phyloP scores from a whole-genome alignment of 2,113 vertebrate species.

The Balaeniceps rex region DNA sequence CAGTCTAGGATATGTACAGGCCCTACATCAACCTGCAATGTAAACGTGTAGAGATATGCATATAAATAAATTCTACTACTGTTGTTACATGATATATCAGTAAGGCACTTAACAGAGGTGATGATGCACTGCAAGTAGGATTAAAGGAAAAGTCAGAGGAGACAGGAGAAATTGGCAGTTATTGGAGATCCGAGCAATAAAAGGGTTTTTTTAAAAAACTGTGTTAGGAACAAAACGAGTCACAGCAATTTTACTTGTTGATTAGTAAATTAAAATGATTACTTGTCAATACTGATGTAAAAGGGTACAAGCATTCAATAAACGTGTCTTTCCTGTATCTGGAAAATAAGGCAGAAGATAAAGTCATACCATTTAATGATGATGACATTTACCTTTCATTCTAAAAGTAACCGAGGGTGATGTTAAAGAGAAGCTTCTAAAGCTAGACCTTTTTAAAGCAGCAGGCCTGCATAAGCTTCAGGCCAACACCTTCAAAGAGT shows the following conservation, averaged over 20 bases:
- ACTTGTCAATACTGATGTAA: not conserved
- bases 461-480: not conserved
- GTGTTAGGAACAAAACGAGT: not conserved
- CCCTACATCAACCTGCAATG: not conserved
- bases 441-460: not conserved
- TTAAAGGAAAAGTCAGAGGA: not conserved
- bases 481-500: not conserved
- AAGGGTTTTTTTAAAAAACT: not conserved
- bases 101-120: not conserved
- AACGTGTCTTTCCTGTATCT: not conserved
- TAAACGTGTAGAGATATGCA: not conserved
- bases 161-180: not conserved
- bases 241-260: not conserved
- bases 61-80: not conserved
- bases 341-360: not conserved
- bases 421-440: not conserved
- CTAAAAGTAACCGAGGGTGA: not conserved
- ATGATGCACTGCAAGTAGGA: not conserved
- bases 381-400: not conserved
- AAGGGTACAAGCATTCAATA: not conserved
- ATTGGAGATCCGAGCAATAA: not conserved
- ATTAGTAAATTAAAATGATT: not conserved
- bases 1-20: not conserved
- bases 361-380: not conserved
- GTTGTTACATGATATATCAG: not conserved